Evolutionary conservation across 2,113 vertebrate species (phyloP).

Genomic region (Notechis scutatus): DNA sequence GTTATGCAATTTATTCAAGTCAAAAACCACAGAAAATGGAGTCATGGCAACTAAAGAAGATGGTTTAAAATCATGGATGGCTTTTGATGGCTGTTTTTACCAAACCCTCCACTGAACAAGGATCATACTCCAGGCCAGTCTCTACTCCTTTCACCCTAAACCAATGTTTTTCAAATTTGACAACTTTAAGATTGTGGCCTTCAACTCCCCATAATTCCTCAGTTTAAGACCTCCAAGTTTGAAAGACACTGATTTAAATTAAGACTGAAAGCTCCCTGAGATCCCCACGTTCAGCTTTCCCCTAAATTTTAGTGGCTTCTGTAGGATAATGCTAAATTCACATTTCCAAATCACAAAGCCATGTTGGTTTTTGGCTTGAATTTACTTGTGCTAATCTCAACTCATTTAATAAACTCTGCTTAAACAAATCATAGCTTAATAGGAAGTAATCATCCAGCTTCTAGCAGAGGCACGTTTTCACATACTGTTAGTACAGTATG

Average conservation of each 20-base stretch:
- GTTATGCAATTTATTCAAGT: neutral
- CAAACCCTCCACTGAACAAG: neutral
- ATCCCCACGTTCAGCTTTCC: neutral
- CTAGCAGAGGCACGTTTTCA: neutral
- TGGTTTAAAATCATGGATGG: neutral
- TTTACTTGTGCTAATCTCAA: neutral
- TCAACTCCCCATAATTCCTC: neutral
- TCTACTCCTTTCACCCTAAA: neutral
- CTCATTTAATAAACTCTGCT: too few relatives aligned
- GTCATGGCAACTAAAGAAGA: neutral
- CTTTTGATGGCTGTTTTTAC: conserved; percentile 19
- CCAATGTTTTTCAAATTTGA: neutral
- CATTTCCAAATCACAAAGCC: neutral
- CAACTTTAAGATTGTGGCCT: neutral
- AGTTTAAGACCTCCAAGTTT: neutral
- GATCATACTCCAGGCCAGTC: neutral
- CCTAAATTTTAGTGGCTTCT: neutral
- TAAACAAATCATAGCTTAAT: neutral
- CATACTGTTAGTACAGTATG: neutral
- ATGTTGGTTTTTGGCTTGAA: neutral
- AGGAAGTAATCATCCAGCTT: neutral
- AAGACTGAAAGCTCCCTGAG: neutral
- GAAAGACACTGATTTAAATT: neutral
- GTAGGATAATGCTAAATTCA: neutral
- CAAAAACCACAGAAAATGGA: neutral